These are phyloP conservation scores for Acleris holmiana DNA, from an alignment of 2,888 invertebrate species.

Conservation along the genomic window DNA sequence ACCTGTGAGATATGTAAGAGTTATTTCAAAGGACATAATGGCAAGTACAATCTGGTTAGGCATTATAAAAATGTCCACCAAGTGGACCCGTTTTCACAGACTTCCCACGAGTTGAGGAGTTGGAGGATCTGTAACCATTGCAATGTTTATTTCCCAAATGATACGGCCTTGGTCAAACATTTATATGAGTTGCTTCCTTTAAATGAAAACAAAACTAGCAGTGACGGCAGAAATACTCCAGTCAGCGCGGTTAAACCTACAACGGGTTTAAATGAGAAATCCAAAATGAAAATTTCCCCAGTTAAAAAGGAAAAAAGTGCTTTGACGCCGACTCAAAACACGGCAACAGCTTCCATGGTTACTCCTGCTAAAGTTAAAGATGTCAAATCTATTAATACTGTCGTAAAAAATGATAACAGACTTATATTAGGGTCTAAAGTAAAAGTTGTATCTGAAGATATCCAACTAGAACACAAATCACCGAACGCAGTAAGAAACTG, in stretches of 20 bases:
- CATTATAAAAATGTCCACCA: conserved; percentile 22
- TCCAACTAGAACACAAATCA: background rate
- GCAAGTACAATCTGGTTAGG: conserved; percentile 5
- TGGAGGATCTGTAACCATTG: conserved; percentile 57
- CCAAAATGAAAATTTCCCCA: background rate
- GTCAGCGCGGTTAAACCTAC: conserved; percentile 14
- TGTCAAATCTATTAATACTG: conserved; percentile 4
- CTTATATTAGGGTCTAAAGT: conserved; percentile 30
- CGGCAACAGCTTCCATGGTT: background rate
- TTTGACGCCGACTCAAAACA: background rate
- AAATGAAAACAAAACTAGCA: conserved; percentile 36
- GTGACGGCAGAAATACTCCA: conserved; percentile 6
- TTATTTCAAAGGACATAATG: background rate
- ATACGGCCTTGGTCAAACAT: conserved; percentile 55
- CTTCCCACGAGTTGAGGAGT: background rate
- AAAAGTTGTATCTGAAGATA: background rate
- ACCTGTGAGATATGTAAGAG: conserved; percentile 35
- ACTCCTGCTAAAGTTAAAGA: background rate
- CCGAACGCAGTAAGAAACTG: background rate
- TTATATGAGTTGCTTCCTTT: conserved; percentile 53
- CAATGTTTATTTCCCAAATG: conserved; percentile 49
- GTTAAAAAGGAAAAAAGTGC: background rate
- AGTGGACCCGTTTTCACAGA: conserved; percentile 2
- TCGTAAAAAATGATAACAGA: conserved; percentile 3
- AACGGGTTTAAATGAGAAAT: background rate